phyloP scores from a whole-genome alignment of 2,113 vertebrate species.

The Pedionomus torquatus region DNA sequence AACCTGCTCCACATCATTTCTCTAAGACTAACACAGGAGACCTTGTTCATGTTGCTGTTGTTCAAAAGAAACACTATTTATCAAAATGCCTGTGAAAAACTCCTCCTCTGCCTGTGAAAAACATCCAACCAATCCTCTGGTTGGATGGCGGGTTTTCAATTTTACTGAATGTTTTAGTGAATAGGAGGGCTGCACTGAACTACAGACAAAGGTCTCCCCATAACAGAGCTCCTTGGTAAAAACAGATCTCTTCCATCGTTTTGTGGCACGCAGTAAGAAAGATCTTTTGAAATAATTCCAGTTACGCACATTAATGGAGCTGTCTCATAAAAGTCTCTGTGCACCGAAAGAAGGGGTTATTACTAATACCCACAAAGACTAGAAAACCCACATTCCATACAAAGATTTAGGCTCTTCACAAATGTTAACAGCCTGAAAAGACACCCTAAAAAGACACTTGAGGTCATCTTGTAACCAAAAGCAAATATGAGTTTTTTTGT shows the following conservation, averaged over 20 bases:
- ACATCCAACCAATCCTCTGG: background rate
- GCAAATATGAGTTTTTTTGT: background rate
- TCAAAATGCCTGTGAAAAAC: background rate
- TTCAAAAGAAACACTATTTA: background rate
- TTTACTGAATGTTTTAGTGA: background rate
- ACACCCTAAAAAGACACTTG: background rate
- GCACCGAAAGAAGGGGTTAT: background rate
- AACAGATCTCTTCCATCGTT: background rate
- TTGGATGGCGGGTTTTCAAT: background rate
- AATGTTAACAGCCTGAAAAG: background rate
- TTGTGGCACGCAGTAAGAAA: background rate
- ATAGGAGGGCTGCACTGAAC: background rate
- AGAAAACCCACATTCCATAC: background rate
- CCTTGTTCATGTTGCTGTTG: background rate
- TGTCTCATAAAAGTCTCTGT: background rate
- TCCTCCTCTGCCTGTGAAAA: background rate
- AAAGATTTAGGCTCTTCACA: background rate
- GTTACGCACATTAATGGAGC: background rate
- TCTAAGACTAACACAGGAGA: background rate
- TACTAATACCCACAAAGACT: background rate
- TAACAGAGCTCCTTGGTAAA: background rate
- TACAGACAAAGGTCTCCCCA: fast-evolving
- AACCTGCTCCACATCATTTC: background rate
- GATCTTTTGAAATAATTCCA: background rate
- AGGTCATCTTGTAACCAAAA: background rate